phyloP scores from a whole-genome alignment of 2,113 vertebrate species.

The Psilopogon haemacephalus region DNA sequence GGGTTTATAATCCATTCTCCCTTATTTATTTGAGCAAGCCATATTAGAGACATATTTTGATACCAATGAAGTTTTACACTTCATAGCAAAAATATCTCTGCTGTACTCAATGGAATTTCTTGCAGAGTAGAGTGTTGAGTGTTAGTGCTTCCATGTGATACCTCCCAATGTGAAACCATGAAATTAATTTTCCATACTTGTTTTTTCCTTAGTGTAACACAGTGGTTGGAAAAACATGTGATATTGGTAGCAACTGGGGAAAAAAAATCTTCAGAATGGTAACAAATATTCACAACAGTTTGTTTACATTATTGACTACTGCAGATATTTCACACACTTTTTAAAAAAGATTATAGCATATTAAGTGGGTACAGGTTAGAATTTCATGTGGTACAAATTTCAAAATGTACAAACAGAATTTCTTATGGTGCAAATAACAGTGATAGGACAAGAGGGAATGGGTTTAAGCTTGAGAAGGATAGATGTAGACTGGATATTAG shows the following conservation, averaged over 20 bases:
- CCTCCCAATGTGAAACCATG: neutral
- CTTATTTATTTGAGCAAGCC: neutral
- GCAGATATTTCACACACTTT: neutral
- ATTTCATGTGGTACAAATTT: neutral
- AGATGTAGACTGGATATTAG: too few species aligned
- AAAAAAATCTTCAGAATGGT: neutral
- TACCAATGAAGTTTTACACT: neutral
- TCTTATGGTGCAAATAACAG: too few species aligned
- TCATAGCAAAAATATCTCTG: neutral
- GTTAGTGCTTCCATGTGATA: neutral
- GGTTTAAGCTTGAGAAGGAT: too few species aligned
- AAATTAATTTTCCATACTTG: neutral
- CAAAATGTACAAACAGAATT: too few species aligned
- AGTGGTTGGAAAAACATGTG: neutral
- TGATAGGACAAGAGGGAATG: too few species aligned
- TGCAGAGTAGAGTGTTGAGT: neutral
- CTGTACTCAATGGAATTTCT: neutral
- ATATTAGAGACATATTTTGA: neutral
- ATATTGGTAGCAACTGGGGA: neutral
- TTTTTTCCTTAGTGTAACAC: neutral
- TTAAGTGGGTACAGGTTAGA: neutral
- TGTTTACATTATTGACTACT: neutral
- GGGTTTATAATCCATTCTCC: neutral
- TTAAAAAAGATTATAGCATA: neutral
- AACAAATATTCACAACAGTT: neutral